Evolutionary conservation across 2,797 vertebrate species (phyloP).

Genomic region (Moxostoma hubbsi): DNA sequence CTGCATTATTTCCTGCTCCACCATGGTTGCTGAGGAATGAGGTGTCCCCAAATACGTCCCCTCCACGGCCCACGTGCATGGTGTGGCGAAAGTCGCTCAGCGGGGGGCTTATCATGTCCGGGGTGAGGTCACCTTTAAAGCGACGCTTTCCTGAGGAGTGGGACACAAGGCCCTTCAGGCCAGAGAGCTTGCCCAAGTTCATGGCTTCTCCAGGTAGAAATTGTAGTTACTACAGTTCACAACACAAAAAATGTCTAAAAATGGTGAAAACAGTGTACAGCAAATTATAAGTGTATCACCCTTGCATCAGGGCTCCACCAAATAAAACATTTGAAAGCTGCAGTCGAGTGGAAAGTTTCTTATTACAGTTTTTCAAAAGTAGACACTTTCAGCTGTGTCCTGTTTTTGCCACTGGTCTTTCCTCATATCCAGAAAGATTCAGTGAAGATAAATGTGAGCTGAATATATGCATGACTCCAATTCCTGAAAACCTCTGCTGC

Average conservation of each 20-base stretch:
- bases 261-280: background rate
- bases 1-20: slow-evolving; percentile 66
- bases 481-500: slow-evolving; percentile 68
- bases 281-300: slow-evolving; percentile 47
- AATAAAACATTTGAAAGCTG: slow-evolving; percentile 18
- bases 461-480: slow-evolving; percentile 71
- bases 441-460: slow-evolving; percentile 68
- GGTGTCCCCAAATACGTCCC: slow-evolving; percentile 95
- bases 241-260: background rate
- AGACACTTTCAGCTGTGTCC: slow-evolving; percentile 59
- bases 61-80: slow-evolving; percentile 95
- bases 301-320: slow-evolving; percentile 30
- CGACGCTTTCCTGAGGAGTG: slow-evolving; percentile 88
- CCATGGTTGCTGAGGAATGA: slow-evolving; percentile 96
- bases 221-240: background rate
- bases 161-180: slow-evolving; percentile 88
- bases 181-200: slow-evolving; percentile 93
- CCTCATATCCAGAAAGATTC: slow-evolving; percentile 69
- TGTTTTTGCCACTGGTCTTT: slow-evolving; percentile 62
- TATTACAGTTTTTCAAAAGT: slow-evolving; percentile 60
- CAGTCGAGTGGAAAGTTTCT: slow-evolving; percentile 45
- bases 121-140: slow-evolving; percentile 83
- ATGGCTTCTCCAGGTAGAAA: slow-evolving; percentile 68
- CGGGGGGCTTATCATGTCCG: slow-evolving; percentile 96
- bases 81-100: slow-evolving; percentile 96